Evolutionary conservation across 2,797 vertebrate genomes (phyloP).

Genomic region (Channallabes apus): DNA sequence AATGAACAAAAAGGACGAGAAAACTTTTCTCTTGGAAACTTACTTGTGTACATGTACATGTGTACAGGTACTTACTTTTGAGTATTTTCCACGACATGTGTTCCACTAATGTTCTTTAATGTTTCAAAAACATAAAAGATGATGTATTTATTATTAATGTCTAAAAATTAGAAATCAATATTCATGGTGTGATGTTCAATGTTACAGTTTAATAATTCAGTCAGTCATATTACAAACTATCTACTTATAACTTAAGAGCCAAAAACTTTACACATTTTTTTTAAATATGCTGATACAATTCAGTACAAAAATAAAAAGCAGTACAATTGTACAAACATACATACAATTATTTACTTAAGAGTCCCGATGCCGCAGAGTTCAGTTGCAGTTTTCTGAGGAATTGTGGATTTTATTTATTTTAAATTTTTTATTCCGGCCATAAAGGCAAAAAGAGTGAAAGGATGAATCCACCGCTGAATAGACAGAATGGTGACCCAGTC

Average conservation of each 20-base stretch:
- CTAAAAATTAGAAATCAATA: slow-evolving; percentile 12
- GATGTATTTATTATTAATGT: neutral
- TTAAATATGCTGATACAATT: slow-evolving; percentile 82
- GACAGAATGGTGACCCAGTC: neutral
- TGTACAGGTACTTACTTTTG: neutral
- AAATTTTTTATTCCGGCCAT: slow-evolving; percentile 22
- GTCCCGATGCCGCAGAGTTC: slow-evolving; percentile 47
- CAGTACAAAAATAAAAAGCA: slow-evolving; percentile 82
- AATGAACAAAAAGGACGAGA: neutral
- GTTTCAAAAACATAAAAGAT: neutral
- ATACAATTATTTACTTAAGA: slow-evolving; percentile 63
- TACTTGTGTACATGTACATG: neutral
- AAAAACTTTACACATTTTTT: slow-evolving; percentile 72
- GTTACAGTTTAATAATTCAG: slow-evolving; percentile 71
- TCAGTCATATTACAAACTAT: slow-evolving; percentile 74
- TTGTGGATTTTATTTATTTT: neutral
- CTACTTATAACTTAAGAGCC: slow-evolving; percentile 81
- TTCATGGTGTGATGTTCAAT: slow-evolving; percentile 65
- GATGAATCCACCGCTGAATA: neutral
- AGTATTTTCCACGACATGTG: neutral
- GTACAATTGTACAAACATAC: slow-evolving; percentile 68
- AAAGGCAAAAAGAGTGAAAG: slow-evolving; percentile 19
- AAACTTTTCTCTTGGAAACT: neutral
- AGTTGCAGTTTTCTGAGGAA: slow-evolving; percentile 7
- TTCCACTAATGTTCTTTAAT: neutral